Conservation (phyloP, 2,113 vertebrate species). For the Gadus chalcogrammus region DNA sequence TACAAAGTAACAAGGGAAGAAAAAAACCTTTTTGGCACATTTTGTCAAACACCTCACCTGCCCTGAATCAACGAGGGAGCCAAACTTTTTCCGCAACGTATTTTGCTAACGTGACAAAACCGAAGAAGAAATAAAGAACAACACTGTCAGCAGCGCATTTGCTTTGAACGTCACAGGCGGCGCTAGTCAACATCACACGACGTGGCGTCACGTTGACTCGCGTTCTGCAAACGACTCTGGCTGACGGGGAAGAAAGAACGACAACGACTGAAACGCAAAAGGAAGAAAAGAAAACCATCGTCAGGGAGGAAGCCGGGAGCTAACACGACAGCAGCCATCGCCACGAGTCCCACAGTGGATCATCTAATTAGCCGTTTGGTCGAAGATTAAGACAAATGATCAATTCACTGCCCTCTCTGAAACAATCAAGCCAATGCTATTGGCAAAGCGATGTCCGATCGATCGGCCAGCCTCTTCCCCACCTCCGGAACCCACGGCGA, state of each 20-base stretch:
- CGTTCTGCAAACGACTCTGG: background rate
- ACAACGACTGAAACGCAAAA: background rate
- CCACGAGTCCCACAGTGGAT: background rate
- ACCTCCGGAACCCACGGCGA: background rate
- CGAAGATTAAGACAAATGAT: conserved; percentile 18
- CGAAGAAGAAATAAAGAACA: too few species aligned
- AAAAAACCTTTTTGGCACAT: conserved; percentile 16
- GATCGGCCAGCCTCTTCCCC: conserved; percentile 22
- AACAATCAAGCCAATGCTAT: background rate
- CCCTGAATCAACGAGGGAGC: too few species aligned
- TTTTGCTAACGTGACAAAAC: too few species aligned
- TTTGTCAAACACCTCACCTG: too few species aligned
- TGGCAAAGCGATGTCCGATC: conserved; percentile 24
- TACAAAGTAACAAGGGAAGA: conserved; percentile 51
- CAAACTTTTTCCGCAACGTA: too few species aligned
- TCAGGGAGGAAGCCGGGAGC: background rate
- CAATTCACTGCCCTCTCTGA: background rate
- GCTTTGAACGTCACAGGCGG: too few species aligned
- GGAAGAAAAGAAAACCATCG: background rate
- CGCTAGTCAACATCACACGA: too few species aligned
- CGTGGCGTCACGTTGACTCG: background rate
- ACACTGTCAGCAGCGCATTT: too few species aligned
- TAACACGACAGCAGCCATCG: background rate
- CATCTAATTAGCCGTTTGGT: conserved; percentile 1
- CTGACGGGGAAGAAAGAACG: background rate